A percentile compares a stretch with the other conserved stretches of the same genome.
Evolutionary conservation across 2,888 invertebrate genomes (phyloP).

Genomic region (Penaeus monodon): DNA sequence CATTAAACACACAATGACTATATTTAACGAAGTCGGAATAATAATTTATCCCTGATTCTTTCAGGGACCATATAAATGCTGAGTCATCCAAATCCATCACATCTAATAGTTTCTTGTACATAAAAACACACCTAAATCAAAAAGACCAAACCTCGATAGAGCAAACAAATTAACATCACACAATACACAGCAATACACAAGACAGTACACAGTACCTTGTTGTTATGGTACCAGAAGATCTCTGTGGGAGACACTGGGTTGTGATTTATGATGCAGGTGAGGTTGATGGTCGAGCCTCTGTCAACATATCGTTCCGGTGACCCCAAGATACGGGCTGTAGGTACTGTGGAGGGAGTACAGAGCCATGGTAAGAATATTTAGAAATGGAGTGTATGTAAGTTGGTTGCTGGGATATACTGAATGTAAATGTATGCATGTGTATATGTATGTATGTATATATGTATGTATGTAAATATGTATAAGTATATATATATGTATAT

Average conservation of each 20-base stretch:
- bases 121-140: too few species aligned
- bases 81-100: too few species aligned
- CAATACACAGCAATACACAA: too few species aligned
- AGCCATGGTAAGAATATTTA: background rate
- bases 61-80: too few species aligned
- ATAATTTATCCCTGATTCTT: too few species aligned
- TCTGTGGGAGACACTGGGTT: slow-evolving; percentile 57
- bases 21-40: too few species aligned
- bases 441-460: slow-evolving; percentile 14
- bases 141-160: too few species aligned
- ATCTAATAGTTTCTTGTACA: too few species aligned
- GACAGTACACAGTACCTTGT: slow-evolving; percentile 36
- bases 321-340: slow-evolving; percentile 55
- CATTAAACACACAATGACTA: too few species aligned
- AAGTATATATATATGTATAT: background rate
- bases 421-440: background rate
- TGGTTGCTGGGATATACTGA: background rate
- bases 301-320: slow-evolving; percentile 58
- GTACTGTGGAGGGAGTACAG: slow-evolving; percentile 33
- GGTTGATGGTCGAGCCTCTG: slow-evolving; percentile 63
- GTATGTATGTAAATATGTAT: background rate
- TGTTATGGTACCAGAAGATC: slow-evolving; percentile 64
- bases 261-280: slow-evolving; percentile 64
- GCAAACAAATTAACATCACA: too few species aligned
- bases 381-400: background rate